Conservation (phyloP, 2,888 invertebrate species). For the Neoscelio sp. region DNA sequence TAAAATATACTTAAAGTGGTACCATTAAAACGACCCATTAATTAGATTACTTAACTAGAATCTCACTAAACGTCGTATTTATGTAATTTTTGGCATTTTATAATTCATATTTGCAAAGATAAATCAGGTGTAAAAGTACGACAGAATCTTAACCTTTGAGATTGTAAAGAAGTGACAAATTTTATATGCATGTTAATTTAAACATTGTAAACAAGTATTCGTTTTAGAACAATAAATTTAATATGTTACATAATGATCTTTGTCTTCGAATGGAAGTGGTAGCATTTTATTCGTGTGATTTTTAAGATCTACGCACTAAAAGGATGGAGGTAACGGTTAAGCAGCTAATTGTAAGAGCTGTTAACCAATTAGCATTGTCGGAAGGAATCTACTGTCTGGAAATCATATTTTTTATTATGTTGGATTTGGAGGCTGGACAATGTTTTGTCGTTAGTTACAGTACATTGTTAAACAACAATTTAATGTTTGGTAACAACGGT, state of each 20-base stretch:
- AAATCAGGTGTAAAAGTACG: too few relatives aligned
- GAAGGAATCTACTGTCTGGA: constrained; percentile 39
- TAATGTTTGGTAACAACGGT: too few relatives aligned
- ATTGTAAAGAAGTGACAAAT: too few relatives aligned
- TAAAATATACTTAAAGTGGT: constrained; percentile 31
- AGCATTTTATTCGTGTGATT: constrained; percentile 41
- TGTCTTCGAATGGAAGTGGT: constrained; percentile 31
- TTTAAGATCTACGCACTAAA: constrained; percentile 42
- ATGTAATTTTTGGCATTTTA: background rate
- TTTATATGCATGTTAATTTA: constrained; percentile 26
- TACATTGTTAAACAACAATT: too few relatives aligned
- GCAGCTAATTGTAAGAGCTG: constrained; percentile 49
- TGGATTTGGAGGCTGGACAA: constrained; percentile 19
- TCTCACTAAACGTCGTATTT: constrained; percentile 16
- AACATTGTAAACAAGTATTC: constrained; percentile 22
- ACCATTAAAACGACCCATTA: constrained; percentile 6
- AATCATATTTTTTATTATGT: constrained; percentile 50
- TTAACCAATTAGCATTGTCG: constrained; percentile 58
- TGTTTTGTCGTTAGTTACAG: constrained; percentile 34
- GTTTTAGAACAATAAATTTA: constrained; percentile 43
- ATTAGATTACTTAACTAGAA: constrained; percentile 32
- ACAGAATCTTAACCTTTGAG: too few relatives aligned
- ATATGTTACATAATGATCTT: constrained; percentile 47
- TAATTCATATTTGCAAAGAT: too few relatives aligned
- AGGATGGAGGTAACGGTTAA: constrained; percentile 46